Evolutionary conservation across 2,113 vertebrate genomes (phyloP), one percentile per base, ranked within the genome.

Genomic region (Takifugu bimaculatus): DNA sequence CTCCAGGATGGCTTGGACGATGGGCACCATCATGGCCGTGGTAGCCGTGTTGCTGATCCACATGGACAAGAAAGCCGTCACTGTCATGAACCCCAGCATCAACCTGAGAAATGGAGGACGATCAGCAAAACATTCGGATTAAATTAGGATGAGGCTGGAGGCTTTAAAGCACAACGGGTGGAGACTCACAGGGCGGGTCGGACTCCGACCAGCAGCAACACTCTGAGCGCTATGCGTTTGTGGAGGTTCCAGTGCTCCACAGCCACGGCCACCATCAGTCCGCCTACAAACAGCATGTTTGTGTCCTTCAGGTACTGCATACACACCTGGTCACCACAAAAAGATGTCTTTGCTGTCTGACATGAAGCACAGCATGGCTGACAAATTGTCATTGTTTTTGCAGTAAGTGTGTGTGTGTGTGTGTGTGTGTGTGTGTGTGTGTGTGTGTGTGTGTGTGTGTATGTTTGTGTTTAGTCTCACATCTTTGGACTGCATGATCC

Each of bases 41-140:
- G 96, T 93, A 70, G 96, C 95, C 0, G 96, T 98, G 86, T 99
- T 99, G 86, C 95, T 99, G 90, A 99, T 96, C 96, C 96, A 99
- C 96, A 99, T 99, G 65, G 96, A 99, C 35, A 99, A 90, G 81
- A 98, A 98, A 47, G 96, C 96, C 0, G 97, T 98, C 71, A 94
- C 93, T 0, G 84, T 7, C 97, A 99, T 99, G 74, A 99, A 96
- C 3, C 96, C 96, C 76, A 98, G 65, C 96, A 98, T 98, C 61
- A 99, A 70, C 64, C 97, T 99, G 88, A 9, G 65, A 57, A 29
- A 58, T 6, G 2, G 52, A 47, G 27, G 12, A 11, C 7, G 27
- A 64, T 25, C 11, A 29, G 10, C 12, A 52, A 52, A 20, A 52
- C 9, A 27, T 12, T 28, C 3, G 12, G 13, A 26, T 11, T 26